Base-by-base conservation (phyloP, 2,888 invertebrate species). In the Willowsia nigromaculata region DNA sequence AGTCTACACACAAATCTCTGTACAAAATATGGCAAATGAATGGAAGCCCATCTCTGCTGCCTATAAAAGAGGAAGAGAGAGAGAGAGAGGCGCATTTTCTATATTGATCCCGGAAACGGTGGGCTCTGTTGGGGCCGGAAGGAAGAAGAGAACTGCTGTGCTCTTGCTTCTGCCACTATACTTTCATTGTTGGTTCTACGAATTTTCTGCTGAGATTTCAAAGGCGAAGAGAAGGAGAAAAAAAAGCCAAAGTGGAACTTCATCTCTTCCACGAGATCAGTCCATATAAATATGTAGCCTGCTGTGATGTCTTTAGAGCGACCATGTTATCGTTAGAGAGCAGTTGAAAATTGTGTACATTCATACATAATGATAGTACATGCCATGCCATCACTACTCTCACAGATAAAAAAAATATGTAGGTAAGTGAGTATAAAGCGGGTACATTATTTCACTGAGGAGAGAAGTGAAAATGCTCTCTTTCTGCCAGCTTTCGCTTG, bases 31-130 rank as follows among this genome's bases (percentile, higher is more conserved):
- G 53, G 53, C 18, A 59, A 59, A 59, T 59, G 59, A 27, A 9
- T 59, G 59, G 11, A 27, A 25, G 22, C 56, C 0, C 18, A 18
- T 50, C 11, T 50, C 50, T 50, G 18, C n/a, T 9, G n/a, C 40
- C 40, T 40, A 40, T 40, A 4, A 6, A 9, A 6, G 9, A 40
- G 40, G 40, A 40, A 6, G 40, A 40, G 40, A n/a, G n/a, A n/a
- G n/a, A 9, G 30, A 30, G 71, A 76, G 13, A 85, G 74, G 40
- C 76, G 88, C 74, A 83, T 83, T 87, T 87, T 74, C 81, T 88
- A 74, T 89, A 89, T 89, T 85, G 89, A 85, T 89, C 84, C 89
- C 89, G 89, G 89, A 89, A 89, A 89, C 85, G 89, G 84, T 89
- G 81, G 89, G 89, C 80, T 85, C 85, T 89, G 89, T 81, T 81